Base-by-base conservation (phyloP, 2,113 vertebrate species). In the Canis aureus region DNA sequence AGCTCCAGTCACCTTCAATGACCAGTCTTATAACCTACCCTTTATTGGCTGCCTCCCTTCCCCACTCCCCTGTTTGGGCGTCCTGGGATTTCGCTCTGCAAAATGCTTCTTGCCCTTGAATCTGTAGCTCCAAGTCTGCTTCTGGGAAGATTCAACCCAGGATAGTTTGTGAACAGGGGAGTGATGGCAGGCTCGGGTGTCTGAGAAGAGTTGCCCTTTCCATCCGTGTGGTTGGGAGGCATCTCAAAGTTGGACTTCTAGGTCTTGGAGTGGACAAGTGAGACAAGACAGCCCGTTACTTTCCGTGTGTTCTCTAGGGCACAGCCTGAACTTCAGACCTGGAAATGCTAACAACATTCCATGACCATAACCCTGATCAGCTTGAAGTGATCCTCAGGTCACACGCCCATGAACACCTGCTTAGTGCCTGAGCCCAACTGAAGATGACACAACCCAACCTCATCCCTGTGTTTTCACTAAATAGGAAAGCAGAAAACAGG, bases 401-500 rank as follows among this genome's bases (percentile, higher is more conserved):
- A 5, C 23, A 29, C 17, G 43, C 9, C 9, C 19, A 17, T 23
- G 22, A 25, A 9, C 22, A 16, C 12, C 20, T 17, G 35, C 29
- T 0, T 15, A 69, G 62, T 53, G 55, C 29, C 17, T 1, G 38
- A 38, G 1, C 69, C 78, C 15, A 0, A 0, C 32, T 4, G 20
- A 13, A 29, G 86, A n/a, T 3, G 22, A 23, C 17, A 5, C n/a
- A 5, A 1, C 11, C 20, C 38, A 11, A 20, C 43, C 27, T 12
- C 29, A 12, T 9, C 8, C 1, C 0, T 3, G 27, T 0, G 1
- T 10, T 8, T 12, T 2, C 11, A 4, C n/a, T 66, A 11, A 1
- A 8, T 1, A 3, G 55, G 25, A 23, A 69, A 11, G 43, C 0
- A 67, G 32, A 29, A 64, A 53, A 11, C 32, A 49, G 22, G 38